Evolutionary conservation across 2,797 vertebrate genomes (phyloP).

Genomic region (Poeciliopsis turneri): DNA sequence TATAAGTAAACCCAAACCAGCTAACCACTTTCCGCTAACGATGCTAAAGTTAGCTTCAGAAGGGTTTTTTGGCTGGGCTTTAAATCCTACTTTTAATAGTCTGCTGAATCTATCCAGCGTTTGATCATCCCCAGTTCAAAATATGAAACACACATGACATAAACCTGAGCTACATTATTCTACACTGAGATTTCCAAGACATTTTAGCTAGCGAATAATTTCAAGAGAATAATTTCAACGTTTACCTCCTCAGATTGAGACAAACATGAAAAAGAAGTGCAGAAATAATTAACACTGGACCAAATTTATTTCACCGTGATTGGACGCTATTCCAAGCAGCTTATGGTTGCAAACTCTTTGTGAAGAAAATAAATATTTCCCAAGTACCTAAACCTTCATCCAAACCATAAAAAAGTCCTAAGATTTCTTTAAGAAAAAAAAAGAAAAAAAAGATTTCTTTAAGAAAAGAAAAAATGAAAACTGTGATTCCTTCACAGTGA

Average conservation of each 20-base stretch:
- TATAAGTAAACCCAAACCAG: background rate
- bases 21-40: background rate
- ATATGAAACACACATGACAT: background rate
- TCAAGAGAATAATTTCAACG: too few relatives aligned
- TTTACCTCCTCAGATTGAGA: too few relatives aligned
- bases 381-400: background rate
- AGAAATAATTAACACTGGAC: too few relatives aligned
- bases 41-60: background rate
- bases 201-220: too few relatives aligned
- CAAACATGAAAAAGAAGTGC: too few relatives aligned
- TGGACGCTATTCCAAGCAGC: background rate
- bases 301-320: too few relatives aligned
- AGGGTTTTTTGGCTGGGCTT: background rate
- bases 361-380: background rate
- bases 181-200: background rate
- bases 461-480: too few relatives aligned
- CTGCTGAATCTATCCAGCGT: background rate
- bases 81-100: background rate
- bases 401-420: too few relatives aligned
- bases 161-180: background rate
- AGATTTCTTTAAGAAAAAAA: too few relatives aligned
- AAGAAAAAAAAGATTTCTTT: too few relatives aligned
- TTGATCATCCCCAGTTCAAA: background rate
- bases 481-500: accelerated
- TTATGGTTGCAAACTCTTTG: background rate